Evolutionary conservation across 2,113 vertebrate genomes (phyloP), one percentile per base, ranked within the genome.

Genomic region (Rhynchopsitta pachyrhyncha): DNA sequence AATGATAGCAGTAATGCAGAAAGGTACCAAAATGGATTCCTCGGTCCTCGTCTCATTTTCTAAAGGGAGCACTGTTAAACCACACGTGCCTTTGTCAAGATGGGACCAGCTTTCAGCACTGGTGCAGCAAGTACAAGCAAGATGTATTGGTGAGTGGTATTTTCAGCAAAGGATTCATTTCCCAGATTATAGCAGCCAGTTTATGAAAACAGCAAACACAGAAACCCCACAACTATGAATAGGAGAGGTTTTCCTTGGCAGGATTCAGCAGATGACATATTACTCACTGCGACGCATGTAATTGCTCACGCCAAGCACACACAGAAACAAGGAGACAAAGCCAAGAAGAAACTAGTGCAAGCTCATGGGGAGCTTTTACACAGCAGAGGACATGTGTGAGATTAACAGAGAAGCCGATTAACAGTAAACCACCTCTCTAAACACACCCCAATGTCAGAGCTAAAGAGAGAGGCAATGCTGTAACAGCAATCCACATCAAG

Each of bases 71-170:
- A 27, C 4, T 64, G 42, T 41, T 69, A 55, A 52, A 50, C 27
- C 0, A 0, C 1, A 3, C 0, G 2, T 14, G 19, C 9, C 5
- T 4, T 44, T 67, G 20, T 42, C 25, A 31, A 55, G 57, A 19
- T 20, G 7, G 79, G 35, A 60, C 25, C 37, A 25, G 12, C 42
- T 78, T 59, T 81, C 47, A 39, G 0, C 22, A 39, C 7, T 11
- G 6, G 16, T 47, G 22, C 29, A 90, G 18, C 20, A 31, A 17
- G 33, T 20, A 59, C 55, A n/a, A 57, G 31, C 31, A n/a, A 31
- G 15, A 81, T 10, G 1, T n/a, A 23, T 35, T 44, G 28, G 33
- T 47, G 24, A 57, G 75, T 78, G 64, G 12, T 5, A 31, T 68
- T 78, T 69, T 37, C 23, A 14, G 29, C 13, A 25, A 53, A 92